Percentiles rank a stretch among this genome's conserved stretches.
Evolutionary conservation across 30 jellyfish, hydroid and myxozoan genomes (phyloP).

Genomic region (Pseudorhiza aurosa): DNA sequence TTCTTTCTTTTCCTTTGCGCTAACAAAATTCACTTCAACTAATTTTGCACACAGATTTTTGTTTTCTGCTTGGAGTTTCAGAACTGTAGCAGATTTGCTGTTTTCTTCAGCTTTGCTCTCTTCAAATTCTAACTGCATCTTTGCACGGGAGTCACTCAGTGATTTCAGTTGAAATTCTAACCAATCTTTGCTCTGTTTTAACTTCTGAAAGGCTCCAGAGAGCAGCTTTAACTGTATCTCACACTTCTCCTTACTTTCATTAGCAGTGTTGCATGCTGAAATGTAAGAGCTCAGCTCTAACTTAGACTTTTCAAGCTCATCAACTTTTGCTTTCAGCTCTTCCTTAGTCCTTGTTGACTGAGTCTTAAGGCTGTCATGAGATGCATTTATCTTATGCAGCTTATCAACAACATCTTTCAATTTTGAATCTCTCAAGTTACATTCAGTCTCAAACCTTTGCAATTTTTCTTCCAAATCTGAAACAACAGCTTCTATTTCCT

Average conservation of each 20-base stretch:
- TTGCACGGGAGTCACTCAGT: conserved; percentile 57
- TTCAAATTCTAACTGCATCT: conserved; percentile 56
- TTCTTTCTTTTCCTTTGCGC: conserved; percentile 44
- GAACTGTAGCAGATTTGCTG: conserved; percentile 1
- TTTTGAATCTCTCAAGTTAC: not conserved
- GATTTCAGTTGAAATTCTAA: conserved; percentile 59
- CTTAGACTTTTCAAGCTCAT: conserved; percentile 28
- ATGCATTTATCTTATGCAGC: not conserved
- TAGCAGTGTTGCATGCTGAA: not conserved
- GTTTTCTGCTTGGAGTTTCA: conserved; percentile 32
- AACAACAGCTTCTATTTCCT: conserved; percentile 15
- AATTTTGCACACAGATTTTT: conserved; percentile 14
- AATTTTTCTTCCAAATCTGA: conserved; percentile 19
- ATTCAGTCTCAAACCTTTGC: conserved; percentile 7
- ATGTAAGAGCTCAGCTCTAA: conserved; percentile 3
- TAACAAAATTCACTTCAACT: conserved; percentile 15
- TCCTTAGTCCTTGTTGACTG: conserved; percentile 7
- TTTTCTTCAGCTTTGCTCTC: conserved; percentile 31
- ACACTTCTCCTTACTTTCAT: conserved; percentile 14
- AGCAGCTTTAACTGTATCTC: conserved; percentile 34
- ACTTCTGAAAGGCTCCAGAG: conserved; percentile 59
- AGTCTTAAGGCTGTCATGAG: not conserved
- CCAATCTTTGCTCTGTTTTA: conserved; percentile 60
- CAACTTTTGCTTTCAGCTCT: not conserved
- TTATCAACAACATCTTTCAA: conserved; percentile 24